Evolutionary conservation across 2,113 vertebrate genomes (phyloP), one percentile per base, ranked within the genome.

Genomic region (Casuarius casuarius): DNA sequence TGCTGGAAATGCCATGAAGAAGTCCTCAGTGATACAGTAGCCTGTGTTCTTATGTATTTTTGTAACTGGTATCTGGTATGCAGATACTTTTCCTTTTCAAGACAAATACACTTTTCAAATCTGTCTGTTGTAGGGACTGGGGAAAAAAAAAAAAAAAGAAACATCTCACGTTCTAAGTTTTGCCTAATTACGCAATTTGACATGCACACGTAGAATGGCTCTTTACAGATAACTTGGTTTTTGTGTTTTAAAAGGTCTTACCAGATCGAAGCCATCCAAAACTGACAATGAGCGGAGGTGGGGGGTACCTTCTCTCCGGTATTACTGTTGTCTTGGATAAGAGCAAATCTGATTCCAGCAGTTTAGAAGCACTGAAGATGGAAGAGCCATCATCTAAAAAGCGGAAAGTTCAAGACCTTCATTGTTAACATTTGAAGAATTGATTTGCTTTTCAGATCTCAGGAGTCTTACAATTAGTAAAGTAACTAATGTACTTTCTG

Each of bases 221-320:
- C 76, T 66, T 87, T 42, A 42, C 8, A 61, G 42, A 5, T 51
- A 28, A 42, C 48, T 84, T 63, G 5, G 1, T 8, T 58, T 52
- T 48, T 71, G 89, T 92, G 42, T 96, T 85, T 83, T 76, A 66
- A 97, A 59, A 99, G 99, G 98, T 99, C 85, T 97, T 99, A 95
- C 99, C 99, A 20, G 99, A 99, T 97, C 98, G 99, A 96, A 99
- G 99, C 67, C 99, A 99, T 96, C 99, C 99, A 9, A 97, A 99
- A 95, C 97, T 99, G 75, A 98, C 99, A 74, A 99, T 99, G 99
- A 99, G 99, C 2, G 99, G 99, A 26, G 99, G 99, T 1, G 99
- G 99, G 22, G 99, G 99, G 7, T 99, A 99, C 97, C 96, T 99
- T 44, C 98, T 99, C 10, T 99, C 99, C 22, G 99, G 99, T 54